Evolutionary conservation across 1,140 invertebrate genomes (phyloP).

Genomic region (Archivesica marissinica): DNA sequence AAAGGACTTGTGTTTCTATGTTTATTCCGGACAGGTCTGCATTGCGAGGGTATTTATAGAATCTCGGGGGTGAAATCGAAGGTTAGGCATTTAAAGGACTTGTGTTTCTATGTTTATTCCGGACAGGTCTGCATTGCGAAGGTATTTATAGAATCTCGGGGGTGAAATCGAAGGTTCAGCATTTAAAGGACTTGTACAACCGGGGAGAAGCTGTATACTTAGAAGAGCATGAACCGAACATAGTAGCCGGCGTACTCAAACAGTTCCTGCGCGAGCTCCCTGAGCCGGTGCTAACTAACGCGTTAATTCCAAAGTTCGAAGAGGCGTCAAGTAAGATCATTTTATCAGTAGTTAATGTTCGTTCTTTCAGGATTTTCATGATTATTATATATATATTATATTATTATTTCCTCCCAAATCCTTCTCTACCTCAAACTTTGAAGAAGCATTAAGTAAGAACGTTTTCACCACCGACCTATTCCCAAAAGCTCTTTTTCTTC

Average conservation of each 20-base stretch:
- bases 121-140: slow-evolving; percentile 90
- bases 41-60: slow-evolving; percentile 93
- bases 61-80: slow-evolving; percentile 95
- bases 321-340: slow-evolving; percentile 87
- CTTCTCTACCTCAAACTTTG: too few species aligned
- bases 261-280: slow-evolving; percentile 95
- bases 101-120: slow-evolving; percentile 83
- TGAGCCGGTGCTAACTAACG: slow-evolving; percentile 93
- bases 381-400: too few species aligned
- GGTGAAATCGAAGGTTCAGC: slow-evolving; percentile 94
- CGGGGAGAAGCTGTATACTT: slow-evolving; percentile 86
- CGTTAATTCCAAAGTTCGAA: slow-evolving; percentile 93
- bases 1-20: too few species aligned
- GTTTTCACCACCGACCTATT: too few species aligned
- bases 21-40: slow-evolving; percentile 86
- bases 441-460: too few species aligned
- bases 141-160: slow-evolving; percentile 94
- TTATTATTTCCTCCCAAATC: too few species aligned
- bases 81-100: slow-evolving; percentile 91
- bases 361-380: too few species aligned
- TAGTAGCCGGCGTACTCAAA: slow-evolving; percentile 95
- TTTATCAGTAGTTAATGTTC: too few species aligned
- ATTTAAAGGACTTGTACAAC: slow-evolving; percentile 93
- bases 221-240: slow-evolving; percentile 93
- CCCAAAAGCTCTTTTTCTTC: too few species aligned